phyloP scores from a whole-genome alignment of 35 echinoderm and acorn worm genomes.

The Amphiura filiformis region DNA sequence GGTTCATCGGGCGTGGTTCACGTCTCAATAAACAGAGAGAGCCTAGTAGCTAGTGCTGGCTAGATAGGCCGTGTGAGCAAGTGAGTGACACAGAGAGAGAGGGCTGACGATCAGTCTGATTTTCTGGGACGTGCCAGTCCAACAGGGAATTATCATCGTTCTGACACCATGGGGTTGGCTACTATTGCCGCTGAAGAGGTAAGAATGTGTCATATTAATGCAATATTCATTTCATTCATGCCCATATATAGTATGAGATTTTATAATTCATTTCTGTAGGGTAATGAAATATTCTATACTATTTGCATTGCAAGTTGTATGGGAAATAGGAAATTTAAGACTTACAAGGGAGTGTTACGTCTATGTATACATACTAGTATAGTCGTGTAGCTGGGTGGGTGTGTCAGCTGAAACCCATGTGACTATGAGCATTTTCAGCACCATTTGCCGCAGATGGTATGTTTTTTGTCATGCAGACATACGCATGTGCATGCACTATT shows the following conservation, averaged over 20 bases:
- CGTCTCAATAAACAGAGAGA: not conserved
- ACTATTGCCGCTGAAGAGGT: not conserved
- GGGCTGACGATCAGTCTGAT: not conserved
- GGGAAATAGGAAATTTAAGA: not conserved
- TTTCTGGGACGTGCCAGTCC: not conserved
- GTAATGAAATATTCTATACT: not conserved
- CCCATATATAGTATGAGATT: not conserved
- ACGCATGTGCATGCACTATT: slow-evolving; percentile 13
- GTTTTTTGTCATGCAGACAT: not conserved
- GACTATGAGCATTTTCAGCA: not conserved
- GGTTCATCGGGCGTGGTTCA: slow-evolving; percentile 1
- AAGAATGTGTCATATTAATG: not conserved
- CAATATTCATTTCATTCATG: not conserved
- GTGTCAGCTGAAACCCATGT: not conserved
- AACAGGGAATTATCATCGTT: not conserved
- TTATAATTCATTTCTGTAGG: not conserved
- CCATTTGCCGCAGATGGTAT: not conserved
- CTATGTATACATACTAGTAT: too few species aligned
- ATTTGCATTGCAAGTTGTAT: not conserved
- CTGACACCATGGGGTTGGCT: slow-evolving; percentile 8
- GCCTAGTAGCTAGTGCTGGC: not conserved
- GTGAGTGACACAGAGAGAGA: not conserved
- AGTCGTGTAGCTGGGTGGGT: not conserved
- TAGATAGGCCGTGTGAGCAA: not conserved
- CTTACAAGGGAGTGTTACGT: too few species aligned